Conservation (phyloP, 64 coral and sea anemone species). For the Dendrophyllia cribrosa region DNA sequence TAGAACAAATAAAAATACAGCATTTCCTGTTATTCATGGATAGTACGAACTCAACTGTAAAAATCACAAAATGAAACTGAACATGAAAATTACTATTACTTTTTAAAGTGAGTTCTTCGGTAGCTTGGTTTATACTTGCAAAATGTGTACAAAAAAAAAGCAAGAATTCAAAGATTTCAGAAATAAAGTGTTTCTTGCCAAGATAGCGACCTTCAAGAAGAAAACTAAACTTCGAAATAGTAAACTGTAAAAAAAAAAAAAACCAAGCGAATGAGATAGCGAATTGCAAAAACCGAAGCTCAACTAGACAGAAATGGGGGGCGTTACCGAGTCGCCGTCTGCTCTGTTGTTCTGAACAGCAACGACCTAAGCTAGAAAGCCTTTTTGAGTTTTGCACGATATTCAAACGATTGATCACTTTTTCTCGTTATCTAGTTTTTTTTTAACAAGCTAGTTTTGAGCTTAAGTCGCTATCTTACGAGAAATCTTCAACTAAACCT, state of each 20-base stretch:
- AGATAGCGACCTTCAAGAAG: background rate
- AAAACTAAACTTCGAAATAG: background rate
- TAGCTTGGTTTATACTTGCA: background rate
- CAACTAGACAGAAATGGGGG: background rate
- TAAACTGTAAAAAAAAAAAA: background rate
- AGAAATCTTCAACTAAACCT: background rate
- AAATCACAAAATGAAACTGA: background rate
- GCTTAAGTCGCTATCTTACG: background rate
- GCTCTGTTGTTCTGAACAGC: too few relatives aligned
- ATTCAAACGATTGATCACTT: too few relatives aligned
- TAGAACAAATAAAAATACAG: slow-evolving; percentile 33
- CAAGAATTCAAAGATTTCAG: background rate
- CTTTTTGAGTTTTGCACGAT: too few relatives aligned
- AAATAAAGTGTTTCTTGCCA: background rate
- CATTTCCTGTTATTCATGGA: background rate
- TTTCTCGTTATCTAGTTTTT: too few relatives aligned
- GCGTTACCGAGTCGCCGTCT: background rate
- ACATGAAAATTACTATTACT: background rate
- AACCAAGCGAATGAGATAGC: too few relatives aligned
- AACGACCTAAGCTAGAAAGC: too few relatives aligned
- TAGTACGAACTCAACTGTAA: background rate
- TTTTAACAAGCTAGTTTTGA: background rate
- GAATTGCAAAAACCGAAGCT: background rate
- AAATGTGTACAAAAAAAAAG: background rate
- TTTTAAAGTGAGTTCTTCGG: slow-evolving; percentile 1